These are phyloP conservation scores for Nibea coibor DNA, from an alignment of 2,113 vertebrate genomes.

Conservation along the genomic window DNA sequence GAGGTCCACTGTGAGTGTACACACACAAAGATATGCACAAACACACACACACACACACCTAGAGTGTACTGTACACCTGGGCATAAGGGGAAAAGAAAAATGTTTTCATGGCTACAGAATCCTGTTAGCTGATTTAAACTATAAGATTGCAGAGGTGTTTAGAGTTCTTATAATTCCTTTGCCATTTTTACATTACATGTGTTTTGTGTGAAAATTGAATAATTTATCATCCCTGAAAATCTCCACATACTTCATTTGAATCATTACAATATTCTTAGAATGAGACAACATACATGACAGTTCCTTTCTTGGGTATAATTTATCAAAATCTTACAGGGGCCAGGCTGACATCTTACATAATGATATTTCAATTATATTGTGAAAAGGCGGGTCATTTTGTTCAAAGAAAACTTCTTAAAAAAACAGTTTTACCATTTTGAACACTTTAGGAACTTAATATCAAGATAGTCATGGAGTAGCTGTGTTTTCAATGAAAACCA, in stretches of 20 bases:
- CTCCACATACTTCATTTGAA: neutral
- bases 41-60: slow-evolving; percentile 26
- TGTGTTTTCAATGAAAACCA: neutral
- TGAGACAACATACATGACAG: neutral
- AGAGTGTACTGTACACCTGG: neutral
- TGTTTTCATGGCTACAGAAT: neutral
- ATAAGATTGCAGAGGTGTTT: neutral
- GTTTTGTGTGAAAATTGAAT: neutral
- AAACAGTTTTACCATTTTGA: neutral
- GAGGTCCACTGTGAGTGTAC: slow-evolving; percentile 98
- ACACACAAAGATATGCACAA: slow-evolving; percentile 12
- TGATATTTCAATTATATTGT: neutral
- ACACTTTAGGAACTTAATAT: neutral
- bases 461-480: neutral
- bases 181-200: neutral
- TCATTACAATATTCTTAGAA: neutral
- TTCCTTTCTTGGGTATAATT: neutral
- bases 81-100: neutral
- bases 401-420: neutral
- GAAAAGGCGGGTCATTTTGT: neutral
- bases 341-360: neutral
- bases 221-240: neutral
- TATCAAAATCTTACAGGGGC: neutral
- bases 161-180: neutral
- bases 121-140: neutral